These are phyloP conservation scores for Grammomys dolichurus DNA, from an alignment of 2,113 vertebrate species.

Conservation along the genomic window DNA sequence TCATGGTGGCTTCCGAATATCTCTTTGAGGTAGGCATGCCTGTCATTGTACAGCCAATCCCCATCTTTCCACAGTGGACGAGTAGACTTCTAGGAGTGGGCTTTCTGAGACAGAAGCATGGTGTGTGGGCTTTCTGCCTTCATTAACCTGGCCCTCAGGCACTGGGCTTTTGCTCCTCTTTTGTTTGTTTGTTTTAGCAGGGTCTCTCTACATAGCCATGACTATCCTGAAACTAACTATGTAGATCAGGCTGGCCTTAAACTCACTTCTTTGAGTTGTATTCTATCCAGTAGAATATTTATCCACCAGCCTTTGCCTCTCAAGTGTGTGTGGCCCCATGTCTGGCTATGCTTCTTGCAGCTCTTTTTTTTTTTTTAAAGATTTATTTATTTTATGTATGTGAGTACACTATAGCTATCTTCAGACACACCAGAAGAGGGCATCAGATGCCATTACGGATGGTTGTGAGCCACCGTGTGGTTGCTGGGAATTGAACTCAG, in stretches of 20 bases:
- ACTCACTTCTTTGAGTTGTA: neutral
- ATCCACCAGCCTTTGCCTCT: neutral
- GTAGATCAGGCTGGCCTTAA: neutral
- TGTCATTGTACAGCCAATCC: fast-evolving
- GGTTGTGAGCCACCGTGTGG: too few relatives aligned
- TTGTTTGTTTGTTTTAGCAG: neutral
- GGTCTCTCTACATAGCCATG: neutral
- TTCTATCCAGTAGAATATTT: too few relatives aligned
- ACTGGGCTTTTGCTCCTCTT: neutral
- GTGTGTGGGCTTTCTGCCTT: neutral
- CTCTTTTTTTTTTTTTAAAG: neutral
- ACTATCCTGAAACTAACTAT: neutral
- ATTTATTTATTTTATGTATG: too few relatives aligned
- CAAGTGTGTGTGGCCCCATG: neutral
- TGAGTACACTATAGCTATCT: too few relatives aligned
- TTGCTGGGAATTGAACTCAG: too few relatives aligned
- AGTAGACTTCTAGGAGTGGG: neutral
- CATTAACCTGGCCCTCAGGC: neutral
- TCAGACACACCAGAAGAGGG: too few relatives aligned
- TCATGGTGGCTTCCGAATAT: neutral
- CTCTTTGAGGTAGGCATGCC: neutral
- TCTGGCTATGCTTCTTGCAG: neutral
- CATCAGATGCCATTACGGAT: too few relatives aligned
- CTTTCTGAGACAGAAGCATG: neutral
- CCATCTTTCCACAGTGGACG: fast-evolving